A percentile compares a stretch with the other conserved stretches of the same genome.
phyloP scores from a whole-genome alignment of 2,888 invertebrate species.

The Dicyrtomina minuta region DNA sequence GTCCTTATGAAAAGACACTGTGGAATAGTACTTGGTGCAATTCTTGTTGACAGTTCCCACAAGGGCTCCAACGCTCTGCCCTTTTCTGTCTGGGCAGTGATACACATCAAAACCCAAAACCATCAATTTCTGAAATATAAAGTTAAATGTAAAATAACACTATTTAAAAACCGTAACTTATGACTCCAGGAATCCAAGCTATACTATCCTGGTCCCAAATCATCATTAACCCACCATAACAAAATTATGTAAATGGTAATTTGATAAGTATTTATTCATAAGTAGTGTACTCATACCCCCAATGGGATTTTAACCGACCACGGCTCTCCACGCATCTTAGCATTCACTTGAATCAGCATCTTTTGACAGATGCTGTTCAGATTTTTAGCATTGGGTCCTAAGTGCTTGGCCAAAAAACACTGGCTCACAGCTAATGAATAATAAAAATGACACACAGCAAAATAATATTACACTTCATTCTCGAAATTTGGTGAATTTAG shows the following conservation, averaged over 20 bases:
- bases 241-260: too few species aligned
- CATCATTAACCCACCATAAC: too few species aligned
- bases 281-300: conserved; percentile 49
- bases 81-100: conserved; percentile 71
- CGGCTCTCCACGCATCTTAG: conserved; percentile 79
- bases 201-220: too few species aligned
- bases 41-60: conserved; percentile 68
- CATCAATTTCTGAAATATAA: conserved; percentile 54
- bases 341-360: conserved; percentile 61
- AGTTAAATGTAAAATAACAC: conserved; percentile 5
- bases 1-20: conserved; percentile 70
- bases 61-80: conserved; percentile 68
- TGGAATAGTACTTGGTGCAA: conserved; percentile 71
- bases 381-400: conserved; percentile 29
- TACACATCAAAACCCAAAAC: conserved; percentile 71
- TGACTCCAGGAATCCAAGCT: too few species aligned
- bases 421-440: conserved; percentile 39
- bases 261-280: conserved; percentile 14
- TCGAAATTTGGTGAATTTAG: not conserved
- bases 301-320: conserved; percentile 76
- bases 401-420: conserved; percentile 48
- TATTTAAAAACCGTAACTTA: not conserved
- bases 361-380: conserved; percentile 60
- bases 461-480: too few species aligned
- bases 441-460: conserved; percentile 1